Base-by-base conservation (phyloP, 1,140 invertebrate species). In the Acyrthosiphon pisum region DNA sequence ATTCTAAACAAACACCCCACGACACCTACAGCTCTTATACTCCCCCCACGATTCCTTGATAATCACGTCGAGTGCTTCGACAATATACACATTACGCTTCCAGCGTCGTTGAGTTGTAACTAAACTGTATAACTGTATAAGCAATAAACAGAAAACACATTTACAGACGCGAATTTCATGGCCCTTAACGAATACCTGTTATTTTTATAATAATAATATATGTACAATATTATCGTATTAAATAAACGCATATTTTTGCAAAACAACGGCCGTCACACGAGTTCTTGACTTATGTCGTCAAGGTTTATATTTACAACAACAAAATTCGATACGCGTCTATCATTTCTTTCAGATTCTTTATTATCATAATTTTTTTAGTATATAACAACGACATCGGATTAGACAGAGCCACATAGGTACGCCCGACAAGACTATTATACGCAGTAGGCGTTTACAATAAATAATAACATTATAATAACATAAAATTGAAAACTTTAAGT, bases 81-180 rank as follows among this genome's bases (percentile, higher is more conserved):
- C 14, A 76, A 76, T 76, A 68, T 68, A 76, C 60, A 14, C 60
- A 76, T 76, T 76, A 76, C n/a, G 60, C 37, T 7, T 6, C 37
- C 20, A 37, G 35, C 35, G 26, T 83, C 35, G 2, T 76, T 76
- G 76, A 37, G 76, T 37, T 35, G 35, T 37, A 37, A 37, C 76
- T 37, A 83, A 83, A 83, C 76, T 44, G 14, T 7, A 86, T 18
- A 83, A 83, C 76, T 44, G 14, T 7, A 86, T 18, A 46, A 6
- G 41, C 37, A 2, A 76, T 76, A 76, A 76, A 76, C 60, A n/a
- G 14, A 76, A 76, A n/a, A 76, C 60, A 68, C n/a, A 83, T 50
- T 81, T 48, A 76, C 30, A 92, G 76, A 37, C n/a, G 48, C 37
- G 7, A 93, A 92, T 86, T 93, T 86, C 91, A 86, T 26, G 48